A percentile compares a stretch with the other conserved stretches of the same genome.
These are phyloP conservation scores for Luffia ferchaultella DNA, from an alignment of 2,888 invertebrate genomes.

Conservation along the genomic window DNA sequence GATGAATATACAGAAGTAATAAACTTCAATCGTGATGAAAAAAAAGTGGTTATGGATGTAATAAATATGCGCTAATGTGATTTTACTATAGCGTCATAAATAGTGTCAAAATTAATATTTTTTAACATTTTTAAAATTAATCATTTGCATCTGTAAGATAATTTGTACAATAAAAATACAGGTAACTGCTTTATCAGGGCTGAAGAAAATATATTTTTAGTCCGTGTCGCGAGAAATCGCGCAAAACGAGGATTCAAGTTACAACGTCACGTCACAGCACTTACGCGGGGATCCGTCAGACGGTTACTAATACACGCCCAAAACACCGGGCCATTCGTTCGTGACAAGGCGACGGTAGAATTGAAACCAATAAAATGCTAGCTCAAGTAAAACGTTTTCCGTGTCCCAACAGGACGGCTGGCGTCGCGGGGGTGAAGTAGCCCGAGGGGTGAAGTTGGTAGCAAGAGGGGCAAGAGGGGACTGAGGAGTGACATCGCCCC, in stretches of 20 bases:
- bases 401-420: constrained; percentile 24
- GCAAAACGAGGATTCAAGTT: not conserved
- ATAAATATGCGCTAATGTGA: too few species aligned
- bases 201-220: not conserved
- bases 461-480: not conserved
- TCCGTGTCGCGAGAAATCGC: not conserved
- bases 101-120: too few species aligned
- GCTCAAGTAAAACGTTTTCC: constrained; percentile 53
- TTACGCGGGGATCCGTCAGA: not conserved
- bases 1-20: too few species aligned
- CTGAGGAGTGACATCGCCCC: constrained; percentile 30
- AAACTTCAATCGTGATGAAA: too few species aligned
- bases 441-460: not conserved
- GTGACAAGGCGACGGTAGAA: constrained; percentile 47
- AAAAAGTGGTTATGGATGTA: too few species aligned
- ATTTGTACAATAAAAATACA: too few species aligned
- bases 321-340: constrained; percentile 22
- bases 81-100: too few species aligned
- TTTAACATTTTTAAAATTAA: too few species aligned
- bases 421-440: not conserved
- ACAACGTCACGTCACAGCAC: not conserved
- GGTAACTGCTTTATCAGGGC: too few species aligned
- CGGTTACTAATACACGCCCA: not conserved
- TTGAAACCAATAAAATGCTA: constrained; percentile 61
- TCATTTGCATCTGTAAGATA: too few species aligned